Percentiles rank a stretch among this genome's conserved stretches.
Conservation (phyloP, 2,888 invertebrate species). For the Cremastobaeus sp. region DNA sequence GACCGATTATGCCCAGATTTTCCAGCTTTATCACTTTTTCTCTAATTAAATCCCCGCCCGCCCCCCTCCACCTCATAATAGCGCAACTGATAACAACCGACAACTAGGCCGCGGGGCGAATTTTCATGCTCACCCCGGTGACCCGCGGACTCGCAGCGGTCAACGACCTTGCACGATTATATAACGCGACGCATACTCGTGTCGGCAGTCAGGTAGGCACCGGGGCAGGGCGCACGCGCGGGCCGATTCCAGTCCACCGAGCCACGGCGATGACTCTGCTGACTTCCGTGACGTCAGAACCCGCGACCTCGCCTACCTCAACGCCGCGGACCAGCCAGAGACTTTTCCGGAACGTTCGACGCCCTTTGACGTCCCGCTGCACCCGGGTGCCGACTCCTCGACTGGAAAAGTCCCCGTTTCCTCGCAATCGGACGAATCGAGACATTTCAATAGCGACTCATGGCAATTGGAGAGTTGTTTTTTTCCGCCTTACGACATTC, state of each 20-base stretch:
- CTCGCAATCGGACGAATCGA: too few relatives aligned
- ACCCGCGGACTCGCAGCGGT: constrained; percentile 68
- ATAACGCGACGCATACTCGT: constrained; percentile 64
- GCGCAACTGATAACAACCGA: neutral
- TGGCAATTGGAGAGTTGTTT: too few relatives aligned
- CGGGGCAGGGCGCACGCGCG: constrained; percentile 47
- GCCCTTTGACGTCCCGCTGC: too few relatives aligned
- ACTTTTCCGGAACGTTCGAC: too few relatives aligned
- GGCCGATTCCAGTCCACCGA: constrained; percentile 17
- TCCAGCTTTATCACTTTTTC: too few relatives aligned
- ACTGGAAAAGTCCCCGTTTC: too few relatives aligned
- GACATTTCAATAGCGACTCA: too few relatives aligned
- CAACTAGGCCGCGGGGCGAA: constrained; percentile 7
- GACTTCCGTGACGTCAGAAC: constrained; percentile 60
- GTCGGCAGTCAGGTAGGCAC: constrained; percentile 36
- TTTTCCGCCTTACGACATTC: too few relatives aligned
- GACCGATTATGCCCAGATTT: too few relatives aligned
- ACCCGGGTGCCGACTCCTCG: too few relatives aligned
- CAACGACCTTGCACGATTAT: constrained; percentile 71
- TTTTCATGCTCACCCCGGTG: constrained; percentile 37
- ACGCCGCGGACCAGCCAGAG: constrained; percentile 65
- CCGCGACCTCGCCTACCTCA: constrained; percentile 77
- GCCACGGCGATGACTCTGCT: constrained; percentile 45
- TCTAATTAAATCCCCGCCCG: too few relatives aligned
- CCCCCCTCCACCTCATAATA: too few relatives aligned